Conservation (phyloP, 2,888 invertebrate genomes). For the Scaeva pyrastri region DNA sequence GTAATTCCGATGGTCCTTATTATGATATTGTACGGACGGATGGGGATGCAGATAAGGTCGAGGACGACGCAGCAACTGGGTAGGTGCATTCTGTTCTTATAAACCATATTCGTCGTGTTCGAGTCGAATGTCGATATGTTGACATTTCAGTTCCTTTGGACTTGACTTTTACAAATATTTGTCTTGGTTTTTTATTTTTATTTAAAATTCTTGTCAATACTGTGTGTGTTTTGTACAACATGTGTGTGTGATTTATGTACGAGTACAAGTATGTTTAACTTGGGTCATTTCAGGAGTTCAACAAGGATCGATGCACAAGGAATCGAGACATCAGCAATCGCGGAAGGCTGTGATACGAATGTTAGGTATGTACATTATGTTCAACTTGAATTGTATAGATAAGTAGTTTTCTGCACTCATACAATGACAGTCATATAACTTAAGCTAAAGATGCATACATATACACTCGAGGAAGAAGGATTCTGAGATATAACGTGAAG, state of each 20-base stretch:
- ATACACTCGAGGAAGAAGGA: not conserved
- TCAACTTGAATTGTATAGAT: not conserved
- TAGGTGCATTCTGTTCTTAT: constrained; percentile 70
- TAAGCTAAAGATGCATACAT: too few relatives aligned
- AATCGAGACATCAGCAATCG: constrained; percentile 88
- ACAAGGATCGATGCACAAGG: constrained; percentile 88
- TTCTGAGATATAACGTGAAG: not conserved
- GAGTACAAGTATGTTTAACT: not conserved
- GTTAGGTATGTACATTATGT: constrained; percentile 86
- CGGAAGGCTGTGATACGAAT: constrained; percentile 91
- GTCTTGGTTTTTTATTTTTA: constrained; percentile 22
- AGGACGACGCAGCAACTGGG: constrained; percentile 85
- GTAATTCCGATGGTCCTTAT: constrained; percentile 90
- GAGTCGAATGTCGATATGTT: not conserved
- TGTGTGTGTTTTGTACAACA: constrained; percentile 6
- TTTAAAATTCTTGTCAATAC: constrained; percentile 33
- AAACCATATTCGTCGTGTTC: too few relatives aligned
- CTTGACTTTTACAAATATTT: not conserved
- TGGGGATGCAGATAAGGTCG: constrained; percentile 89
- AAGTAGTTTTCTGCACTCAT: not conserved
- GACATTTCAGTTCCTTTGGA: not conserved
- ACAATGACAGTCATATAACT: not conserved
- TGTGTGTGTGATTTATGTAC: not conserved
- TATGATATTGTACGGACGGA: constrained; percentile 90
- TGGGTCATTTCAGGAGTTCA: constrained; percentile 81